Base-by-base conservation (phyloP, 2,797 vertebrate genomes). In the Callimico goeldii region DNA sequence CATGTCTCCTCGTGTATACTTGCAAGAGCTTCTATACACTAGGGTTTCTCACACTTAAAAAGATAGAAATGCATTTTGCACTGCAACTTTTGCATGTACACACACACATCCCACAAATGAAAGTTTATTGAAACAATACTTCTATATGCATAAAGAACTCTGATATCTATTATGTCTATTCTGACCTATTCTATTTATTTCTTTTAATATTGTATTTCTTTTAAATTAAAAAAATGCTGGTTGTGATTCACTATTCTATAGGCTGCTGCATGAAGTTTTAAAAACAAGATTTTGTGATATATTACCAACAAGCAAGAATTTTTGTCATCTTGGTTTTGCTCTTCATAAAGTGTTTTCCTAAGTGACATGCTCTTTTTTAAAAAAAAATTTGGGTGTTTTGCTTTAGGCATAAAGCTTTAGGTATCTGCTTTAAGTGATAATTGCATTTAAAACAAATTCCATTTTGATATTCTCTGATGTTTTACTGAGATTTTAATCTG, bases 21-120 rank as follows among this genome's bases (percentile, higher is more conserved):
- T 94, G 30, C 30, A 87, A 93, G 9, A 41, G 36, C 75, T 93
- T 76, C 30, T 89, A 39, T 92, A 67, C 10, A 11, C 20, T 88
- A 41, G 58, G n/a, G 3, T 39, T 92, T 95, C 28, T 88, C 48
- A 70, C 43, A 39, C 33, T 72, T 80, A 46, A 64, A 82, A 91
- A 30, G 7, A 15, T 90, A 76, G 26, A 94, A 88, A 86, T 90
- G 33, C 19, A 70, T 77, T 96, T 97, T 93, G 43, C 10, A 39
- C n/a, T 33, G 14, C 20, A 83, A 24, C 7, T 36, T 85, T 79
- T 93, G 28, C 50, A 43, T 12, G 17, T 4, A n/a, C 12, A 80
- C 1, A 1, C 4, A 39, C n/a, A 26, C 30, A 75, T 8, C 10
- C 3, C 20, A 84, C 10, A 75, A 84, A 72, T 39, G 88, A 39